Conservation (phyloP, 2,113 vertebrate species). For the Terrapene triunguis region DNA sequence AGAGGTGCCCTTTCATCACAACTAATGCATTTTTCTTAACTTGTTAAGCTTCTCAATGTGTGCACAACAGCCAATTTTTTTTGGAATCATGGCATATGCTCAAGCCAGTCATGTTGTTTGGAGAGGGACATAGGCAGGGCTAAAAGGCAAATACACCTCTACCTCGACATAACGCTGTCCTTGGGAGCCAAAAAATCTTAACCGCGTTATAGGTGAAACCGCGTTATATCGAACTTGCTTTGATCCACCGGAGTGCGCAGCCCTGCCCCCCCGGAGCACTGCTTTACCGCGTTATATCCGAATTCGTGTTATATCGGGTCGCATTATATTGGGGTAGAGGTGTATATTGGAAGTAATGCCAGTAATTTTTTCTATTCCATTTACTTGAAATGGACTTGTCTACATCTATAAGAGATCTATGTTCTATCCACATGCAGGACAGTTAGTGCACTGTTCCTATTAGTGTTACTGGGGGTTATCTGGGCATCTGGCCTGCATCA, state of each 20-base stretch:
- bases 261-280: too few relatives aligned
- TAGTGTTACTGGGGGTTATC: not conserved
- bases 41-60: not conserved
- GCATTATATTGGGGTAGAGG: too few relatives aligned
- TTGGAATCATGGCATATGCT: not conserved
- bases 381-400: not conserved
- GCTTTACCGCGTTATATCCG: too few relatives aligned
- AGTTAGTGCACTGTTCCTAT: not conserved
- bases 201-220: too few relatives aligned
- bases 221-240: too few relatives aligned
- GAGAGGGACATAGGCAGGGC: not conserved
- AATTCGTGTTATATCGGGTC: too few relatives aligned
- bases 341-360: fast-evolving
- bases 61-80: not conserved
- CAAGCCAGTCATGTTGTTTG: not conserved
- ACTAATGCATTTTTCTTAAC: not conserved
- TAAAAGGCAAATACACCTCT: not conserved
- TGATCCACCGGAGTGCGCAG: too few relatives aligned
- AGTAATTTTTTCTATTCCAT: not conserved
- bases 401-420: not conserved
- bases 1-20: not conserved
- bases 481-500: not conserved
- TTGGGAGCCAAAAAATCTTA: too few relatives aligned
- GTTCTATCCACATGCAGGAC: not conserved
- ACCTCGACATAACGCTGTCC: too few relatives aligned